Evolutionary conservation across 2,113 vertebrate species (phyloP), one percentile per base, ranked within the genome.

Genomic region (Synchiropus splendidus): DNA sequence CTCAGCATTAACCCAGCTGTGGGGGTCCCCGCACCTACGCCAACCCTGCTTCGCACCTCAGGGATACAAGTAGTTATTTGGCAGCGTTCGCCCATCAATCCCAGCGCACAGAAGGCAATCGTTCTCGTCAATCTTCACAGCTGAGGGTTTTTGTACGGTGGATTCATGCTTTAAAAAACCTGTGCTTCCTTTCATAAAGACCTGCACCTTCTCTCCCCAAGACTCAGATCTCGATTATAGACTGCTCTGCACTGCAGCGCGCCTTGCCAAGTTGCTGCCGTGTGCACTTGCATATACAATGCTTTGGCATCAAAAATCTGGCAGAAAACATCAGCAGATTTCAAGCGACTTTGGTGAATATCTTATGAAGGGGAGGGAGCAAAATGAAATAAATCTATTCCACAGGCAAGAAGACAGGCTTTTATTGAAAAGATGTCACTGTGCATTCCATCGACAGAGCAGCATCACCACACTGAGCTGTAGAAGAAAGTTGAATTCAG

Each of bases 1-100:
- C 21, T 8, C 21, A 8, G 21, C 8, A 27, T 5, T 27, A 27
- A 64, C 57, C 36, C 41, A 74, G 65, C 63, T 74, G 58, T 78
- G 58, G 63, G 66, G 58, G 58, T 63, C 72, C 57, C 59, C 61
- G 21, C 21, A 55, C 65, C 45, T 48, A 46, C 31, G 14, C 51
- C 66, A 72, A 72, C 75, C 75, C 67, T 58, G 63, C 66, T 61
- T 58, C 57, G 52, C 36, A 71, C 49, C 53, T 67, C 48, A 59
- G 75, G 65, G 60, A 68, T 15, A 11, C 45, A 61, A 45, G 57
- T 49, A 38, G 38, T 54, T 54, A 57, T 50, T 75, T 75, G 70
- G 61, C 56, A 71, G 64, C 61, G 51, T 45, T 39, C 58, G 42
- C 32, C 27, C 3, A 18, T 61, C 47, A 70, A 58, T 72, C 54